These are phyloP conservation scores for Fukomys damarensis DNA, from an alignment of 2,113 vertebrate species.

Conservation along the genomic window DNA sequence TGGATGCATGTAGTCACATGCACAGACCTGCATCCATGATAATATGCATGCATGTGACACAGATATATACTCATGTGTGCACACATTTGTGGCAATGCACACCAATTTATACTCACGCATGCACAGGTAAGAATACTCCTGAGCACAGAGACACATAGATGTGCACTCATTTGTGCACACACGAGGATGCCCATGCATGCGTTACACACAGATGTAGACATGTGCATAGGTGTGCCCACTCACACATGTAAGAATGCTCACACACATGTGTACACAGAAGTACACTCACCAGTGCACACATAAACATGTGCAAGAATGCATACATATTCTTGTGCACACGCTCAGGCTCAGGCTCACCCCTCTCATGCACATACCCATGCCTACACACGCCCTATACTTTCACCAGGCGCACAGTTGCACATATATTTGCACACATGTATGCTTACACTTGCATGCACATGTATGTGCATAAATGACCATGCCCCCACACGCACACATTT, in stretches of 20 bases:
- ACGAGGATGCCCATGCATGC: not conserved
- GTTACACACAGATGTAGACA: too few species aligned
- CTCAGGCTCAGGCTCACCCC: too few species aligned
- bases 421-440: not conserved
- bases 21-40: too few species aligned
- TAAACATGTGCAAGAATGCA: not conserved
- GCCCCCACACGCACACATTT: not conserved
- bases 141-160: not conserved
- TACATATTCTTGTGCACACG: not conserved
- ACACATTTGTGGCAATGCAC: not conserved
- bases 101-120: not conserved
- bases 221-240: not conserved
- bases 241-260: not conserved
- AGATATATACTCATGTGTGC: not conserved
- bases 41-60: not conserved
- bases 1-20: not conserved
- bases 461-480: not conserved
- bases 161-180: not conserved
- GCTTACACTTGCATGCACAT: not conserved
- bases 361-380: not conserved
- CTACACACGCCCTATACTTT: not conserved
- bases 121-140: not conserved
- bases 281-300: rapidly evolving
- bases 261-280: not conserved
- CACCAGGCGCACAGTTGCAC: not conserved